Evolutionary conservation across 2,797 vertebrate genomes (phyloP), one percentile per base, ranked within the genome.

Genomic region (Paratrypauchen microcephalus): DNA sequence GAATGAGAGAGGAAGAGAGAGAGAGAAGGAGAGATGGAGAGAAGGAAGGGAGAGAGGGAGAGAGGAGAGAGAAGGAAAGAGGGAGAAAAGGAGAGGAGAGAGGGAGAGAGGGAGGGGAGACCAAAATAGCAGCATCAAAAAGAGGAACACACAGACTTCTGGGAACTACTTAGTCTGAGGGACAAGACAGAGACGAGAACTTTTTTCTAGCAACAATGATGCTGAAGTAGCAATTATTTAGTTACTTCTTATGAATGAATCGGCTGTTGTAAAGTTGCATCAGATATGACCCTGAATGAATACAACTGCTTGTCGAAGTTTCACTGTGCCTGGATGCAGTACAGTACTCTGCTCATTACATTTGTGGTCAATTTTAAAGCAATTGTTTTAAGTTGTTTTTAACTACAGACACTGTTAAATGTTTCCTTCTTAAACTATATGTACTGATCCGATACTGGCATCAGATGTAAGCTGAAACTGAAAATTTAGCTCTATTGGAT

Each of bases 51-150:
- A 72, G 84, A 86, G 30, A 32, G 30, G 26, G 26, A 28, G 26
- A 28, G 28, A 30, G 3, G 28, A 30, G 28, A 30, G 28, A 30
- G n/a, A n/a, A n/a, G n/a, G n/a, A n/a, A n/a, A n/a, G n/a, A n/a
- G n/a, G n/a, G n/a, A n/a, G n/a, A n/a, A n/a, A n/a, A n/a, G n/a
- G n/a, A n/a, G n/a, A 4, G 19, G 52, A 82, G 28, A 32, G 15
- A 30, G 26, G 7, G 16, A 21, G 57, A 30, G 28, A 32, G 26
- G 9, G 57, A 21, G 16, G 50, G 19, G 32, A 72, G 86, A 86
- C 86, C 70, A 86, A 90, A 91, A 91, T 88, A 91, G 87, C 81
- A 85, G 74, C 85, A 83, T 76, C 26, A 41, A 69, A 89, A 73
- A 83, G 69, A 81, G 74, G 71, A 79, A 54, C 75, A 76, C 59